These are phyloP conservation scores for Rhagoletis pomonella DNA, from an alignment of 1,140 invertebrate genomes.

Conservation along the genomic window DNA sequence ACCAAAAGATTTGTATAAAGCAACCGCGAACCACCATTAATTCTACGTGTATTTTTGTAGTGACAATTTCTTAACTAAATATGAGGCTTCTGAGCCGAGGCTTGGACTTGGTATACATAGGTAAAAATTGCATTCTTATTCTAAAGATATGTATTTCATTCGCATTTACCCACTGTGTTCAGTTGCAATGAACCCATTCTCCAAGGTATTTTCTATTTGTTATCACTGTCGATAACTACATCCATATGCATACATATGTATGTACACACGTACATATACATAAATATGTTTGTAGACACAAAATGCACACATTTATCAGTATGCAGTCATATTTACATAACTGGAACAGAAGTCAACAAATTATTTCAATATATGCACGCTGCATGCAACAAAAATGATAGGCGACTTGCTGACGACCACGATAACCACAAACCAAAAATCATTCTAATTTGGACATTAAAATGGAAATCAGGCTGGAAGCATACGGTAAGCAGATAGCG, in stretches of 20 bases:
- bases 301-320: not conserved
- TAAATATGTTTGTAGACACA: not conserved
- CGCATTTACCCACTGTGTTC: not conserved
- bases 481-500: not conserved
- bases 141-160: no score
- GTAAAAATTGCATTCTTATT: no score
- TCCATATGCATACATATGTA: not conserved
- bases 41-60: no score
- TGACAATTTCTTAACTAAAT: no score
- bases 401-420: not conserved
- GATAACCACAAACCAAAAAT: not conserved
- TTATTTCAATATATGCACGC: not conserved
- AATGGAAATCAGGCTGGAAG: not conserved
- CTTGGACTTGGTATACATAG: no score
- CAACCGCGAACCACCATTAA: no score
- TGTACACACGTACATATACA: not conserved
- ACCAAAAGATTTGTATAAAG: no score
- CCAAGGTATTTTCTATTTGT: not conserved
- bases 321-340: not conserved
- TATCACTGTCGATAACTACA: not conserved
- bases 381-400: not conserved
- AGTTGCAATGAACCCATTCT: not conserved
- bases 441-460: conserved; percentile 29
- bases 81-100: no score
- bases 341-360: conserved; percentile 27